Percentiles rank a stretch among this genome's conserved stretches.
phyloP scores from a whole-genome alignment of 35 echinoderm and acorn worm genomes.

The Chiridota heheva region DNA sequence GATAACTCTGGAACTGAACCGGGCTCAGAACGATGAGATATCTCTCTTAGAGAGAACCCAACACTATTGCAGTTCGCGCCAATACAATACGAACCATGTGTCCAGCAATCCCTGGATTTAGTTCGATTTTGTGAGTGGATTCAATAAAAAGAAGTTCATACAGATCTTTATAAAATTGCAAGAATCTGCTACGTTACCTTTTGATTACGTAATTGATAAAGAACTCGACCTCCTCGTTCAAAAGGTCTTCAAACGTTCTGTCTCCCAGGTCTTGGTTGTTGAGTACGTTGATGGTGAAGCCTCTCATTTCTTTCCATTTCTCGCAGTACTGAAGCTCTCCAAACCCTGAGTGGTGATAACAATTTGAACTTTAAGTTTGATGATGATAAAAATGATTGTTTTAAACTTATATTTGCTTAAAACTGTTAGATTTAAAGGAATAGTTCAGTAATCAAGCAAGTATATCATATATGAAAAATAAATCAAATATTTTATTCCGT shows the following conservation, averaged over 20 bases:
- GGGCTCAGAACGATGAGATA: too few relatives aligned
- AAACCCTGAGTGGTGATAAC: background rate
- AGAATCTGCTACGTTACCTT: too few relatives aligned
- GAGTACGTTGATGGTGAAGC: constrained; percentile 16
- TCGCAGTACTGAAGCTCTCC: constrained; percentile 38
- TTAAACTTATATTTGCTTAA: background rate
- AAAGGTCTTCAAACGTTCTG: constrained; percentile 39
- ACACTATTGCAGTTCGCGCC: too few relatives aligned
- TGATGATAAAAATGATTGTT: background rate
- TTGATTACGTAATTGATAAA: constrained; percentile 28
- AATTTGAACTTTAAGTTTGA: background rate
- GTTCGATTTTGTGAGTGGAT: too few relatives aligned
- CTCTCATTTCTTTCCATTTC: constrained; percentile 37
- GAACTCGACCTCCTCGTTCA: constrained; percentile 29
- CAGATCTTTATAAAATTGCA: too few relatives aligned
- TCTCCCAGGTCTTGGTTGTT: constrained; percentile 39
- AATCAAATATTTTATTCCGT: background rate
- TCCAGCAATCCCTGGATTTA: too few relatives aligned
- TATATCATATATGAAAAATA: background rate
- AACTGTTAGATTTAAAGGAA: background rate
- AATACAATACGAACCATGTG: too few relatives aligned
- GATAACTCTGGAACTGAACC: too few relatives aligned
- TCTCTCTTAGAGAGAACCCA: too few relatives aligned
- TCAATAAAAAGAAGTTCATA: too few relatives aligned
- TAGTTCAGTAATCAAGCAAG: background rate